Base-by-base conservation (phyloP, 2,888 invertebrate genomes). In the Bimastos eiseni region DNA sequence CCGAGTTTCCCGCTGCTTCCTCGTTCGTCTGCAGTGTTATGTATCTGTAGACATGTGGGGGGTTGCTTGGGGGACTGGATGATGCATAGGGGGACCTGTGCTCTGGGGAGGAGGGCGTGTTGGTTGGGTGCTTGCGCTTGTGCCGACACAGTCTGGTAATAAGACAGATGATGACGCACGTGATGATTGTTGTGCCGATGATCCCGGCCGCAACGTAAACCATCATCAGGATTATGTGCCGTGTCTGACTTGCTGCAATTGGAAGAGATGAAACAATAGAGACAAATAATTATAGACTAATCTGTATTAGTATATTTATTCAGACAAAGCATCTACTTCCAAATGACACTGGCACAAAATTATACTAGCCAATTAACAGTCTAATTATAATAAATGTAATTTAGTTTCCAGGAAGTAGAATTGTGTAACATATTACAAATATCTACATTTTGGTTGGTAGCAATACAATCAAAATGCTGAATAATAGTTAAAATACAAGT, bases 121-220 rank as follows among this genome's bases (percentile, higher is more conserved):
- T 86, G 86, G 89, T 34, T 19, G 44, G 37, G 55, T 37, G n/a
- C 37, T 89, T 89, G 70, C 49, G 37, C 36, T 49, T 70, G 49
- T 24, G n/a, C 34, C 49, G 89, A 70, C 89, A 89, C 49, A 89
- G 21, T 34, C 34, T 55, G n/a, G 37, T 89, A 24, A 33, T 33
- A 49, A 55, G 49, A 37, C 70, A 89, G 89, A 41, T 89, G 89
- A 89, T 34, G 70, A 89, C 44, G 36, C 49, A 89, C 15, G 44
- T 15, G 37, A 89, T 89, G 70, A 34, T 70, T 37, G 70, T 37
- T n/a, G 34, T 55, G 44, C 33, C 89, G 15, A 89, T 49, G 34
- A 70, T 34, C 33, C 89, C 89, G 24, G 89, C 89, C 55, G 37
- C 89, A n/a, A 89, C 33, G 86, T 84, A 90, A 36, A 90, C 37